A percentile compares a stretch with the other conserved stretches of the same genome.
Conservation (phyloP, 1,140 invertebrate species). For the Drosophila rufa region DNA sequence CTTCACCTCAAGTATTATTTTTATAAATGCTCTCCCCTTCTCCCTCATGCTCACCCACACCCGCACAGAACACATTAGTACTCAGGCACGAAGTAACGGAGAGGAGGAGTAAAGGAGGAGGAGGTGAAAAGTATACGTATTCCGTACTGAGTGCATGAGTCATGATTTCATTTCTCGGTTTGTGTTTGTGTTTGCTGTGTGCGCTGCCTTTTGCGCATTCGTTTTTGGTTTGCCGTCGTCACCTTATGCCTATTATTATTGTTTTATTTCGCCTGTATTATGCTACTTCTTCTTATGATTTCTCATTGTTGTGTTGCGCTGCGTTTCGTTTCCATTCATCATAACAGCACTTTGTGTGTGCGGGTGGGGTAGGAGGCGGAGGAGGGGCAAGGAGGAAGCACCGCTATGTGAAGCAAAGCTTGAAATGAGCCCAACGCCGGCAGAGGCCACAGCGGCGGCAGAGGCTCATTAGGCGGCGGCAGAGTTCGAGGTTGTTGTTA, state of each 20-base stretch:
- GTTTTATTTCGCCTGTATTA: constrained; percentile 61
- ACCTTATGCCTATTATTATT: constrained; percentile 83
- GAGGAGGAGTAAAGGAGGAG: constrained; percentile 6
- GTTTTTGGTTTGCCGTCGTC: constrained; percentile 74
- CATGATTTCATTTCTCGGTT: constrained; percentile 67
- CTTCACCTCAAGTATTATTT: constrained; percentile 62
- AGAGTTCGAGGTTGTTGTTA: constrained; percentile 48
- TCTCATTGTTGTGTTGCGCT: constrained; percentile 71
- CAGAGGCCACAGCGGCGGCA: constrained; percentile 14
- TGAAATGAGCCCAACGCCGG: constrained; percentile 48
- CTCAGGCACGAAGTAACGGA: constrained; percentile 75
- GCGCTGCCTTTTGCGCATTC: constrained; percentile 74
- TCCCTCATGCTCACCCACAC: constrained; percentile 21
- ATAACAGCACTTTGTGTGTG: constrained; percentile 69
- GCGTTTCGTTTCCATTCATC: constrained; percentile 75
- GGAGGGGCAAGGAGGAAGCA: constrained; percentile 39
- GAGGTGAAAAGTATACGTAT: constrained; percentile 51
- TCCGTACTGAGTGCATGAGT: constrained; percentile 69
- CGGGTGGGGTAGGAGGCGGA: constrained; percentile 1
- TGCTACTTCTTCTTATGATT: constrained; percentile 70
- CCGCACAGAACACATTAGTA: constrained; percentile 75
- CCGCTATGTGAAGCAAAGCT: constrained; percentile 76
- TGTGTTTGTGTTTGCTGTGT: constrained; percentile 20
- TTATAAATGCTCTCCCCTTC: constrained; percentile 57
- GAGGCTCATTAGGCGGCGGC: constrained; percentile 60